Percentiles rank a stretch among this genome's conserved stretches.
Conservation (phyloP, 2,113 vertebrate genomes). For the Carollia perspicillata region DNA sequence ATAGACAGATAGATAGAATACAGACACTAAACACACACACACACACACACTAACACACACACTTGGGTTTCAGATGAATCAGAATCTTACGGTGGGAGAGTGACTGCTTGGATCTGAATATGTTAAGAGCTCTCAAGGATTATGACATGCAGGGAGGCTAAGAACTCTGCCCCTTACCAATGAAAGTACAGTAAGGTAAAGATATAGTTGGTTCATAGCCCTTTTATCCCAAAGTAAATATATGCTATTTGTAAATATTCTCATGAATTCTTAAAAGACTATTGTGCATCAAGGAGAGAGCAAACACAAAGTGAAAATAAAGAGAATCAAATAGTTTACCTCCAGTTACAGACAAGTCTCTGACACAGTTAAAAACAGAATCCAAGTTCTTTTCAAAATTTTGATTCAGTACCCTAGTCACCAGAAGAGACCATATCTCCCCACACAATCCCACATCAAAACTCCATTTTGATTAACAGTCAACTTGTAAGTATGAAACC, state of each 20-base stretch:
- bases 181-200: neutral
- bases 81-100: neutral
- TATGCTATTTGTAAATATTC: neutral
- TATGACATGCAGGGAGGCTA: neutral
- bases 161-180: neutral
- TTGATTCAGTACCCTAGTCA: neutral
- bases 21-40: neutral
- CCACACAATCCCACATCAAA: neutral
- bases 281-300: neutral
- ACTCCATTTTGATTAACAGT: neutral
- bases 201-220: neutral
- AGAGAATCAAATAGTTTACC: neutral
- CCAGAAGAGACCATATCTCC: neutral
- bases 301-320: neutral
- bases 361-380: neutral
- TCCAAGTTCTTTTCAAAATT: neutral
- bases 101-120: neutral
- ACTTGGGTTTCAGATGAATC: neutral
- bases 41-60: neutral
- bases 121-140: neutral
- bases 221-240: neutral
- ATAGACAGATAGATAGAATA: neutral
- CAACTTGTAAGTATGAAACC: neutral
- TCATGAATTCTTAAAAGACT: neutral
- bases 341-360: neutral